Percentiles rank a stretch among this genome's conserved stretches.
Evolutionary conservation across 1,140 invertebrate species (phyloP).

Genomic region (Meloidogyne hapla): DNA sequence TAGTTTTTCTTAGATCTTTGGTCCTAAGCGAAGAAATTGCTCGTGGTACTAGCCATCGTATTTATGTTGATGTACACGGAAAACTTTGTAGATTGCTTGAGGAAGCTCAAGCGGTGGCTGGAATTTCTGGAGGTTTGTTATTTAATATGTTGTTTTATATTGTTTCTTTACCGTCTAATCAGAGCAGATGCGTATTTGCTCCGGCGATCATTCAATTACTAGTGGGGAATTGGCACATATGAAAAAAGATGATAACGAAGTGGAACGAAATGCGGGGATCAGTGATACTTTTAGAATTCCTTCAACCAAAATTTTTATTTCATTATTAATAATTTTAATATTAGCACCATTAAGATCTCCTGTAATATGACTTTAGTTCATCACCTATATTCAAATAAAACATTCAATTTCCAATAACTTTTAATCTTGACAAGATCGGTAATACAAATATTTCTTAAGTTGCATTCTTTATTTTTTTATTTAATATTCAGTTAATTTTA

Average conservation of each 20-base stretch:
- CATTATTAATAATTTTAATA: not conserved
- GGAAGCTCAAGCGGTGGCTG: constrained; percentile 48
- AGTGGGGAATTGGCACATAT: too few relatives aligned
- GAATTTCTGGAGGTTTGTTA: not conserved
- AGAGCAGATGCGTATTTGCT: not conserved
- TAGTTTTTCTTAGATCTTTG: constrained; percentile 34
- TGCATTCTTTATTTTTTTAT: too few relatives aligned
- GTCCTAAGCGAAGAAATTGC: constrained; percentile 52
- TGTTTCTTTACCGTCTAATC: not conserved
- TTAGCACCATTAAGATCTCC: not conserved
- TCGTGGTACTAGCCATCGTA: constrained; percentile 44
- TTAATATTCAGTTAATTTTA: too few relatives aligned
- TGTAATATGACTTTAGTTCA: not conserved
- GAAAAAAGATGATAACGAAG: not conserved
- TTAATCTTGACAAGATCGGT: too few relatives aligned
- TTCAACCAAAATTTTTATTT: not conserved
- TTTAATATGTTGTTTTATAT: not conserved
- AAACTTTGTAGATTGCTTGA: constrained; percentile 54
- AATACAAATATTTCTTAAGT: too few relatives aligned
- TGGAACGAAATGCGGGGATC: not conserved
- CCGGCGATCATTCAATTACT: not conserved
- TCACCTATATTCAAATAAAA: not conserved
- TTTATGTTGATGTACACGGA: constrained; percentile 60
- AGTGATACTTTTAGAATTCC: not conserved
- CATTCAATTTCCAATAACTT: too few relatives aligned